A percentile compares a stretch with the other conserved stretches of the same genome.
Evolutionary conservation across 1,140 invertebrate species (phyloP).

Genomic region (Laupala kohalensis): DNA sequence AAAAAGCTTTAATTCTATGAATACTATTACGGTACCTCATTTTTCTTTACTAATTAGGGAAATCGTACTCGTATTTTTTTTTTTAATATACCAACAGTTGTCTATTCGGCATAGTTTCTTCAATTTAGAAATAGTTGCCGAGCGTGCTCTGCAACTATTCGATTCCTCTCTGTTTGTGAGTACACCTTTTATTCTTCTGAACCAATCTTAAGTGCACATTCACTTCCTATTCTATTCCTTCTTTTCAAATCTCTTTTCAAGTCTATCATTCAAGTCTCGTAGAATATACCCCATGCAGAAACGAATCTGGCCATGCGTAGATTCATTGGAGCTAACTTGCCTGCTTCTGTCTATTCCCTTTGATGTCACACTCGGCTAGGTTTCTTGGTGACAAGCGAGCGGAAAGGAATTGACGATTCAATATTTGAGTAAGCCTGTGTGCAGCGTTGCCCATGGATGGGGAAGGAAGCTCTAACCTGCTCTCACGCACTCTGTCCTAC

Average conservation of each 20-base stretch:
- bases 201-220: neutral
- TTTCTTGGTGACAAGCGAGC: conserved; percentile 8
- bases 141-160: no score
- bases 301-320: conserved; percentile 4
- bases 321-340: neutral
- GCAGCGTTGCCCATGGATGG: no score
- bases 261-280: neutral
- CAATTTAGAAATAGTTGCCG: no score
- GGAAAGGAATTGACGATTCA: conserved; percentile 3
- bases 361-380: conserved; percentile 4
- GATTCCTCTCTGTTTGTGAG: no score
- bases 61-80: no score
- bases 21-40: no score
- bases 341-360: neutral
- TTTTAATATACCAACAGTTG: no score
- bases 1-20: no score
- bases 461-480: neutral
- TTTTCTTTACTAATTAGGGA: no score
- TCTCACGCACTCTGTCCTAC: neutral
- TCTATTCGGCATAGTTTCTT: no score
- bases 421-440: conserved; percentile 5
- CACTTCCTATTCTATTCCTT: neutral
- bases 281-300: conserved; percentile 5
- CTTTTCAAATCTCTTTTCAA: neutral
- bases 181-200: no score